Conservation (phyloP, 2,888 invertebrate species). For the Spisula subtruncata region DNA sequence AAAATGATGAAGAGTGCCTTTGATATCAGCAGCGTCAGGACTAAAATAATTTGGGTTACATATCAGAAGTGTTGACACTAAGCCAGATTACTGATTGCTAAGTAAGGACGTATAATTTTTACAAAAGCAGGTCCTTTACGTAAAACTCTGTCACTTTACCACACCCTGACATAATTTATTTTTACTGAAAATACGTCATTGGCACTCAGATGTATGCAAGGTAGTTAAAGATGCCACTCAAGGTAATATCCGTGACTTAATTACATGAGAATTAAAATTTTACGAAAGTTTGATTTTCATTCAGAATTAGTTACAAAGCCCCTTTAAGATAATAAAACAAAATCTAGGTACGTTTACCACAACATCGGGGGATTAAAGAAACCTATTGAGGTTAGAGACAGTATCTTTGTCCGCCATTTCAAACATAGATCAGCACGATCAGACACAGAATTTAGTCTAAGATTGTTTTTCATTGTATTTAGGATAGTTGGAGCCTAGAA, state of each 20-base stretch:
- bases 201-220: no score
- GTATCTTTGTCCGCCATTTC: conserved; percentile 8
- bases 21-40: no score
- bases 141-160: no score
- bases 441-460: not conserved
- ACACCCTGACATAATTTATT: no score
- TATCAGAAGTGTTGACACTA: no score
- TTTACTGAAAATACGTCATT: no score
- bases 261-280: not conserved
- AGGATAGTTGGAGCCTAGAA: conserved; percentile 6
- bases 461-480: conserved; percentile 10
- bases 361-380: not conserved
- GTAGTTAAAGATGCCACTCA: no score
- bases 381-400: conserved; percentile 3
- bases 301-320: not conserved
- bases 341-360: not conserved
- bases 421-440: conserved; percentile 7
- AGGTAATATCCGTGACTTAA: not conserved
- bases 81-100: no score
- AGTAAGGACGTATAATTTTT: no score
- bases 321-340: conserved; percentile 13
- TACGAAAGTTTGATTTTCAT: conserved; percentile 18
- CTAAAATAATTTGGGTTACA: no score
- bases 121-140: no score
- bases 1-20: no score